phyloP scores from a whole-genome alignment of 2,888 invertebrate genomes.

The Tethea ocularis region DNA sequence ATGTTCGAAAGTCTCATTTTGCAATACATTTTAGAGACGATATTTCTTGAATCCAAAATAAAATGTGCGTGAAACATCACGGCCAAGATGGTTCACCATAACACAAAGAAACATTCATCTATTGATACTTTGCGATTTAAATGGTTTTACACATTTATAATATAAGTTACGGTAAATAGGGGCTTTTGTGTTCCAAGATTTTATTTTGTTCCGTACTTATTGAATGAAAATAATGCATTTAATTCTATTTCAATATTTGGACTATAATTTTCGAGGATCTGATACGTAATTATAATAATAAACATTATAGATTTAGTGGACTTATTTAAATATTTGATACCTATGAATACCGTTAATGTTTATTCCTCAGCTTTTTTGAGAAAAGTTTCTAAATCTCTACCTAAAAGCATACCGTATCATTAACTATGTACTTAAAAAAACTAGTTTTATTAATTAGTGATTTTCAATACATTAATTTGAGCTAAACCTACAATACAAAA shows the following conservation, averaged over 20 bases:
- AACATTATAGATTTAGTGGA: neutral
- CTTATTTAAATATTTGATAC: slow-evolving; percentile 13
- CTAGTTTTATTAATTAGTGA: neutral
- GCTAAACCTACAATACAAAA: slow-evolving; percentile 42
- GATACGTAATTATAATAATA: slow-evolving; percentile 23
- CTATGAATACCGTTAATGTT: neutral
- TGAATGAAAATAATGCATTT: slow-evolving; percentile 80
- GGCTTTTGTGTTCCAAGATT: slow-evolving; percentile 64
- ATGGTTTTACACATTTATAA: slow-evolving; percentile 84
- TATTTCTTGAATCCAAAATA: slow-evolving; percentile 59
- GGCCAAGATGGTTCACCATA: slow-evolving; percentile 82
- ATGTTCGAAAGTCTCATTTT: slow-evolving; percentile 30
- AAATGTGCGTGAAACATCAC: slow-evolving; percentile 81
- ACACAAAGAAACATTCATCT: slow-evolving; percentile 79
- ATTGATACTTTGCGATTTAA: slow-evolving; percentile 81
- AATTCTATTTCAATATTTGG: slow-evolving; percentile 79
- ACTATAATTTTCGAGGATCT: slow-evolving; percentile 53
- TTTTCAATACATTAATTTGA: slow-evolving; percentile 10
- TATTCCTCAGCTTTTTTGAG: neutral
- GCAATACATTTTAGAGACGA: slow-evolving; percentile 12
- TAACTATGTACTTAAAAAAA: too few relatives aligned
- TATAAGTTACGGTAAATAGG: slow-evolving; percentile 80
- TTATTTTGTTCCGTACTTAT: slow-evolving; percentile 73
- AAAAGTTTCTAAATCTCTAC: too few relatives aligned
- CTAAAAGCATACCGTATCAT: too few relatives aligned